A percentile compares a stretch with the other conserved stretches of the same genome.
Conservation (phyloP, 2,888 invertebrate species). For the Eilema sororculum region DNA sequence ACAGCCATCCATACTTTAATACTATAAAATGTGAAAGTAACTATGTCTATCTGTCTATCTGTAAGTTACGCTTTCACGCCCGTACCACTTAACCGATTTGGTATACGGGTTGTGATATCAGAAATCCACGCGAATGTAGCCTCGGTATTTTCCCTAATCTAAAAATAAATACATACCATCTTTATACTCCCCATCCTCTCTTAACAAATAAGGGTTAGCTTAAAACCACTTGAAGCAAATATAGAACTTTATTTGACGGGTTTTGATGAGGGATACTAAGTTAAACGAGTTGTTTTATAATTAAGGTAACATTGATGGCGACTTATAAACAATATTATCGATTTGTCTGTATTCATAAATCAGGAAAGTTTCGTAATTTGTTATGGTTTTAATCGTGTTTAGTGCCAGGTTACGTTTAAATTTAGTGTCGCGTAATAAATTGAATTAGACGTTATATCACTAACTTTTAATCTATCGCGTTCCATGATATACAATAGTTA, state of each 20-base stretch:
- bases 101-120: no score
- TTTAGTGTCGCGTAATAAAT: neutral
- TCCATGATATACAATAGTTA: no score
- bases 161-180: no score
- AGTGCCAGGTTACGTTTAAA: neutral
- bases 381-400: neutral
- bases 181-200: constrained; percentile 19
- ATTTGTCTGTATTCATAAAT: constrained; percentile 5
- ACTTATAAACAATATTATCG: neutral
- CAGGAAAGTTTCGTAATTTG: constrained; percentile 3
- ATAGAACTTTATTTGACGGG: constrained; percentile 18
- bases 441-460: no score
- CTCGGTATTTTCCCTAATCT: no score
- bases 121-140: no score
- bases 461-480: no score
- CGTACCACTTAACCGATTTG: no score
- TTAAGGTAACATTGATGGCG: neutral
- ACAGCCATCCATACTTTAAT: no score
- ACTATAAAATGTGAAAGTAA: no score
- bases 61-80: no score
- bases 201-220: constrained; percentile 33
- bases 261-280: constrained; percentile 21
- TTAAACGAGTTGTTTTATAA: constrained; percentile 5
- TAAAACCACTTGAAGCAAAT: constrained; percentile 20
- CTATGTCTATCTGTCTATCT: no score